Conservation (phyloP, 2,888 invertebrate genomes). For the Merodon equestris region DNA sequence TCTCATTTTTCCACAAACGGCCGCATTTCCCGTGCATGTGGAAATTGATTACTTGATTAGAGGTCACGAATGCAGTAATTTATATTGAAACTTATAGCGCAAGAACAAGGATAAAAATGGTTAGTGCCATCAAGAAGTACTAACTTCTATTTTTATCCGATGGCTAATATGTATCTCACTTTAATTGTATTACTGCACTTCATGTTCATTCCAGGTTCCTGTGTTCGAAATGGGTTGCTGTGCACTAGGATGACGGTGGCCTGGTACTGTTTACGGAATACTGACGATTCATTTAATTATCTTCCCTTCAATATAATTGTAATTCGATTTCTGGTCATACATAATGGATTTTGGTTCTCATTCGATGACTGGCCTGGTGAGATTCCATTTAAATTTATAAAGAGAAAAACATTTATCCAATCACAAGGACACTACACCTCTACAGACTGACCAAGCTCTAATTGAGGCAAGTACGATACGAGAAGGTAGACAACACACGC, state of each 20-base stretch:
- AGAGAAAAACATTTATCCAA: no score
- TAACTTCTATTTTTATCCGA: no score
- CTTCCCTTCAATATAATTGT: slow-evolving; percentile 3
- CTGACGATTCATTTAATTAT: slow-evolving; percentile 32
- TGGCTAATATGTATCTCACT: slow-evolving; percentile 7
- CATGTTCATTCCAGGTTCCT: no score
- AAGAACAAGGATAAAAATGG: slow-evolving; percentile 15
- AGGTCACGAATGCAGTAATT: slow-evolving; percentile 23
- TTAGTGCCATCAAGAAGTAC: no score
- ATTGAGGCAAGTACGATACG: no score
- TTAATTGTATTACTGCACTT: slow-evolving; percentile 27
- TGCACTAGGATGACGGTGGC: slow-evolving; percentile 8
- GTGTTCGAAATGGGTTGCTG: slow-evolving; percentile 36
- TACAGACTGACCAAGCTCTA: no score
- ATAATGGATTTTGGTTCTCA: no score
- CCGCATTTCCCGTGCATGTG: slow-evolving; percentile 9
- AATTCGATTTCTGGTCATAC: slow-evolving; percentile 27
- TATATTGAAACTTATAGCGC: slow-evolving; percentile 40
- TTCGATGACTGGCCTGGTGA: no score
- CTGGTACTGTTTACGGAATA: not conserved
- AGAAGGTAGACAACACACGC: no score
- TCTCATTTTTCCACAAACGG: slow-evolving; percentile 9
- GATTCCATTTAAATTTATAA: no score
- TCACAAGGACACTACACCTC: no score
- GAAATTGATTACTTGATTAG: slow-evolving; percentile 3